phyloP scores from a whole-genome alignment of 53 echinoderm and acorn worm genomes.

The Glandiceps talaboti region DNA sequence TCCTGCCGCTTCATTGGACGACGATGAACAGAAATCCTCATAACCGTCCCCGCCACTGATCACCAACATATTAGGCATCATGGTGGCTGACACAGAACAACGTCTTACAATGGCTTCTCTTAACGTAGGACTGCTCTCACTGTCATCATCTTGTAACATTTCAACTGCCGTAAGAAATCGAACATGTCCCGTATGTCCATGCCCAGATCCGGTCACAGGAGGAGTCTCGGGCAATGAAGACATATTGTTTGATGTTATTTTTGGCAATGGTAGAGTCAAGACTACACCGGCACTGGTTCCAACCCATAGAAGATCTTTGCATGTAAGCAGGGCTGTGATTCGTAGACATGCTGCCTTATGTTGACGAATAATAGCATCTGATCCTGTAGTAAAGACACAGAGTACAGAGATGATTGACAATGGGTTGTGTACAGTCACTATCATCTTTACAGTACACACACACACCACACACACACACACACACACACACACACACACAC shows the following conservation, averaged over 20 bases:
- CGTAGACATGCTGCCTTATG: conserved; percentile 97
- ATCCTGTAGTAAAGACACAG: conserved; percentile 30
- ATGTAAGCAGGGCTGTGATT: conserved; percentile 88
- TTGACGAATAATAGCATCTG: conserved; percentile 97
- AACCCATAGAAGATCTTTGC: conserved; percentile 91
- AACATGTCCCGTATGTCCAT: conserved; percentile 97
- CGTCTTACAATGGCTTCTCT: conserved; percentile 11
- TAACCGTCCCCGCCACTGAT: conserved; percentile 98
- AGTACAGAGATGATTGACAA: neutral
- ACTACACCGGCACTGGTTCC: conserved; percentile 98
- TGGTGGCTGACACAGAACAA: conserved; percentile 39
- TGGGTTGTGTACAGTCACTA: too few species aligned
- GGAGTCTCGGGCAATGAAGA: conserved; percentile 44
- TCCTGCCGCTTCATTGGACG: conserved; percentile 86
- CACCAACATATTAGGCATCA: conserved; percentile 71
- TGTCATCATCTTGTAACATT: conserved; percentile 10
- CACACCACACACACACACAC: too few species aligned
- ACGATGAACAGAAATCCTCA: conserved; percentile 85
- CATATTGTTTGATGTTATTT: conserved; percentile 59
- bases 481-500: too few species aligned
- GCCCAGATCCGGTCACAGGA: conserved; percentile 71
- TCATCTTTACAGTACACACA: too few species aligned
- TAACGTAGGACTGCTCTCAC: neutral
- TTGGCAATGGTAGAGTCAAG: conserved; percentile 86
- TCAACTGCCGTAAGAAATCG: conserved; percentile 86